Base-by-base conservation (phyloP, 1,140 invertebrate species). In the Coelopa frigida region DNA sequence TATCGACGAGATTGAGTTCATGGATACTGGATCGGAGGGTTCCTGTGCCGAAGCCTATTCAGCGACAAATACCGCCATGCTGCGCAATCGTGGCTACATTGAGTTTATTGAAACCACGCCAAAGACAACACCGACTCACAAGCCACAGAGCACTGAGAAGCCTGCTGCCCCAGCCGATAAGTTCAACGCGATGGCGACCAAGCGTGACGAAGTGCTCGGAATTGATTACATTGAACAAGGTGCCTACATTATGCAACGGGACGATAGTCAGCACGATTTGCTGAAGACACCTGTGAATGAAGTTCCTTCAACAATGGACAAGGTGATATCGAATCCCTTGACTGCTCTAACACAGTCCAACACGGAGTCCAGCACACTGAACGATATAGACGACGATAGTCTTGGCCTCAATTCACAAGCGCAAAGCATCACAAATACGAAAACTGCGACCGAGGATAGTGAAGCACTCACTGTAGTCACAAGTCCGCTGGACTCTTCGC, bases 11-110 rank as follows among this genome's bases (percentile, higher is more conserved):
- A 82, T 87, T 40, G 83, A 85, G 56, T 88, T 80, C 49, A 84
- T 85, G 81, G 85, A 87, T 53, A 84, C 81, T 0, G 81, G 82
- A 3, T 81, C 79, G 1, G 81, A 78, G 58, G 75, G 73, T 24
- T 81, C 63, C 70, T 74, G 24, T 27, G 68, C 79, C 8, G 79
- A 80, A 33, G 77, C 79, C n/a, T 77, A 77, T 44, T 74, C 76
- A 10, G 71, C 73, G 0, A 71, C 71, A 5, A 78, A 78, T 46
- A 70, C 71, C 14, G 61, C 72, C 2, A 42, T 72, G 18, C 37
- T 78, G 7, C 75, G 75, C 39, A 83, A 84, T 61, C 76, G 78
- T 21, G 82, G 82, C 0, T 85, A 84, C 51, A 69, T 84, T 35
- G 75, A 83, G 46, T 83, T 84, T 54, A 81, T 84, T 0, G 79